These are phyloP conservation scores for Pyrrhosoma nymphula DNA, from an alignment of 2,888 invertebrate species.

Conservation along the genomic window DNA sequence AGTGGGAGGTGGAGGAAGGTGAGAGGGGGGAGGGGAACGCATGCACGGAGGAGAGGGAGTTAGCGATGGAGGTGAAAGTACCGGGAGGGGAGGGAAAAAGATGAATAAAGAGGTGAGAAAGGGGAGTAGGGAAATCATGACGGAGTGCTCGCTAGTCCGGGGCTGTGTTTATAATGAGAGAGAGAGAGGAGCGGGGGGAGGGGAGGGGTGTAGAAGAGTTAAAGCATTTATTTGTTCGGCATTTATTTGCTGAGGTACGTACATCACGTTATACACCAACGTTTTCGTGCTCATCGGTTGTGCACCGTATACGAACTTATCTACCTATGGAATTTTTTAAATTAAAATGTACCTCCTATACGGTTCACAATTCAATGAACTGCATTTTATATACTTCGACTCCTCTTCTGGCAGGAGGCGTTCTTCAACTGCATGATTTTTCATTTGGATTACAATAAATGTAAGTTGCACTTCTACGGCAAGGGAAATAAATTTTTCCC, in stretches of 20 bases:
- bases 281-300: no score
- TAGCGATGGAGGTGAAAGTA: neutral
- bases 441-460: neutral
- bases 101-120: constrained; percentile 55
- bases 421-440: neutral
- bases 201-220: neutral
- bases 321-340: neutral
- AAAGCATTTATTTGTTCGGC: neutral
- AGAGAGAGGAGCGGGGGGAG: neutral
- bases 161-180: neutral
- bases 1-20: neutral
- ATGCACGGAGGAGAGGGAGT: neutral
- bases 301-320: neutral
- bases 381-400: neutral
- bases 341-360: neutral
- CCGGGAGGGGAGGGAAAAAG: constrained; percentile 5
- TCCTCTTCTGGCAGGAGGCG: neutral
- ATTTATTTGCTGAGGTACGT: neutral
- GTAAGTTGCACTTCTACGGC: neutral
- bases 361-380: neutral
- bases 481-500: neutral
- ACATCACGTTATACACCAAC: no score
- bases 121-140: neutral
- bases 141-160: neutral
- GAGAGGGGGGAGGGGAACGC: constrained; percentile 24